Evolutionary conservation across 2,113 vertebrate genomes (phyloP).

Genomic region (Nerophis ophidion): DNA sequence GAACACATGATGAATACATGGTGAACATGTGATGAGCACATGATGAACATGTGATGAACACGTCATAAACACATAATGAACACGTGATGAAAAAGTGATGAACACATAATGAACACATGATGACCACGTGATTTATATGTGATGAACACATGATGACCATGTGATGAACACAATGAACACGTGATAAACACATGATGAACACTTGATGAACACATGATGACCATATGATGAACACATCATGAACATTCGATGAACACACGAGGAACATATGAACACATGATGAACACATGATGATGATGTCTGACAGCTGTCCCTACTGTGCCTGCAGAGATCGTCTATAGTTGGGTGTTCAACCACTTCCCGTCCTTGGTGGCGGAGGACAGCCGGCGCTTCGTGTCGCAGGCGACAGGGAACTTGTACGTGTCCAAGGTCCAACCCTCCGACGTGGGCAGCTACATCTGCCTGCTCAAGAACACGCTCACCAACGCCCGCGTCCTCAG

Average conservation of each 20-base stretch:
- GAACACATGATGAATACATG: too few species aligned
- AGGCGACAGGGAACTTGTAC: slow-evolving; percentile 94
- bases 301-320: neutral
- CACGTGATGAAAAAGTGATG: too few species aligned
- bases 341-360: slow-evolving; percentile 97
- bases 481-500: slow-evolving; percentile 89
- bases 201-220: too few species aligned
- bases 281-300: neutral
- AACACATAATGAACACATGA: too few species aligned
- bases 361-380: slow-evolving; percentile 95
- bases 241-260: neutral
- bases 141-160: too few species aligned
- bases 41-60: too few species aligned
- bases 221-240: too few species aligned
- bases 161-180: too few species aligned
- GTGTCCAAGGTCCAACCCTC: slow-evolving; percentile 94
- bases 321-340: slow-evolving; percentile 88
- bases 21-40: too few species aligned
- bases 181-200: too few species aligned
- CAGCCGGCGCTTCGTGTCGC: slow-evolving; percentile 94
- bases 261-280: neutral
- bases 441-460: slow-evolving; percentile 95
- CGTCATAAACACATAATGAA: too few species aligned
- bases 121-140: too few species aligned
- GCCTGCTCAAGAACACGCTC: slow-evolving; percentile 90